Evolutionary conservation across 1,140 invertebrate species (phyloP), one percentile per base, ranked within the genome.

Genomic region (Drosophila repletoides): DNA sequence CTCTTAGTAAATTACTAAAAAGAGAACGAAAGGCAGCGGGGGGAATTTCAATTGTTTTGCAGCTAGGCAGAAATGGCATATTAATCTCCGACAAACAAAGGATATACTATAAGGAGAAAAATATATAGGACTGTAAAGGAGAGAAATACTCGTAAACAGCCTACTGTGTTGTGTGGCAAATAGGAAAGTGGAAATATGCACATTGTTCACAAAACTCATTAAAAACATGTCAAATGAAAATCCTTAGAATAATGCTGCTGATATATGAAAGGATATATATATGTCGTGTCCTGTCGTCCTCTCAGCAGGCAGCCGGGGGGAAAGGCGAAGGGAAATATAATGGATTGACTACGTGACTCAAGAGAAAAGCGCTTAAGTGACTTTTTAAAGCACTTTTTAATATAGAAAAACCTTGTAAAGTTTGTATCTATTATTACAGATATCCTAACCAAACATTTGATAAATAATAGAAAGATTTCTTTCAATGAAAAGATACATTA

Each of bases 221-320:
- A 40, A 9, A 17, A 40, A 40, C 12, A 31, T 66, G 63, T 59
- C 43, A 66, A 52, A 51, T 33, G 34, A 43, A 22, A 60, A 51
- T 24, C 17, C 51, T 12, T 17, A 10, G n/a, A 21, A 46, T 19
- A 46, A 26, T 40, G 28, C 22, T 45, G 41, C 2, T 12, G 26
- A 64, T 58, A 17, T 38, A n/a, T n/a, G n/a, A n/a, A n/a, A n/a
- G n/a, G n/a, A n/a, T n/a, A n/a, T n/a, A n/a, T n/a, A n/a, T n/a
- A n/a, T n/a, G n/a, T n/a, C n/a, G n/a, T n/a, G n/a, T n/a, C n/a
- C n/a, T n/a, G n/a, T n/a, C n/a, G 22, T 40, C 5, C 10, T 7
- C 12, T 22, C 9, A 9, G 21, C 33, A 5, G 46, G 6, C 3
- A 12, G n/a, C n/a, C n/a, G n/a, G n/a, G n/a, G n/a, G n/a, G n/a